Conservation (phyloP, 2,888 invertebrate genomes). For the Morpho deidamia region DNA sequence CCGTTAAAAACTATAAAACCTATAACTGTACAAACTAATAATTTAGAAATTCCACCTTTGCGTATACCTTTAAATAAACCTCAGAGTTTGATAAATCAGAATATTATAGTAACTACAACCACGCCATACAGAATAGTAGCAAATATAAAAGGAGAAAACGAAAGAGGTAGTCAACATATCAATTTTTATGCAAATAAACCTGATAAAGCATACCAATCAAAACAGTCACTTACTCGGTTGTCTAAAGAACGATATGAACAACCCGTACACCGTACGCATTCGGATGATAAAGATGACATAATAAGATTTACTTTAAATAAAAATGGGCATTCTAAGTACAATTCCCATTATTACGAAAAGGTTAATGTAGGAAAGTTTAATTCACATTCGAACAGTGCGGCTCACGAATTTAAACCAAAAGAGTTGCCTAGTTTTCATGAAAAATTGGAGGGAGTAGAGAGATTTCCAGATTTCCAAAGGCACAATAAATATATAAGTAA, state of each 20-base stretch:
- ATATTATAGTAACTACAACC: slow-evolving; percentile 45
- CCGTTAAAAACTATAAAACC: slow-evolving; percentile 21
- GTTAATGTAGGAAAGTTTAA: slow-evolving; percentile 12
- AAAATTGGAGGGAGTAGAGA: slow-evolving; percentile 37
- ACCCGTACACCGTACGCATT: slow-evolving; percentile 3
- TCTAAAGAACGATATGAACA: slow-evolving; percentile 1
- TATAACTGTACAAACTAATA: slow-evolving; percentile 57
- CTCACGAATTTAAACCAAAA: slow-evolving; percentile 15
- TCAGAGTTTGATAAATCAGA: slow-evolving; percentile 41
- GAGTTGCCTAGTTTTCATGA: slow-evolving; percentile 50
- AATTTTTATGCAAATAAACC: not conserved
- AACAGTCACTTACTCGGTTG: not conserved
- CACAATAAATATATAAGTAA: slow-evolving; percentile 11
- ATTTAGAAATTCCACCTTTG: slow-evolving; percentile 50
- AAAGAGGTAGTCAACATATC: not conserved
- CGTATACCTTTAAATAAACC: slow-evolving; percentile 44
- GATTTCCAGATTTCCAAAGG: slow-evolving; percentile 4
- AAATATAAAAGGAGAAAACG: not conserved
- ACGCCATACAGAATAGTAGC: slow-evolving; percentile 13
- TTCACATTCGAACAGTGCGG: slow-evolving; percentile 2
- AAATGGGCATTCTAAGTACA: slow-evolving; percentile 15
- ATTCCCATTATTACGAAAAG: slow-evolving; percentile 21
- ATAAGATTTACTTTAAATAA: slow-evolving; percentile 15
- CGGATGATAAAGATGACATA: slow-evolving; percentile 13
- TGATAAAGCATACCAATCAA: not conserved